Percentiles rank a stretch among this genome's conserved stretches.
Evolutionary conservation across 2,113 vertebrate species (phyloP).

Genomic region (Heterotilapia buettikoferi): DNA sequence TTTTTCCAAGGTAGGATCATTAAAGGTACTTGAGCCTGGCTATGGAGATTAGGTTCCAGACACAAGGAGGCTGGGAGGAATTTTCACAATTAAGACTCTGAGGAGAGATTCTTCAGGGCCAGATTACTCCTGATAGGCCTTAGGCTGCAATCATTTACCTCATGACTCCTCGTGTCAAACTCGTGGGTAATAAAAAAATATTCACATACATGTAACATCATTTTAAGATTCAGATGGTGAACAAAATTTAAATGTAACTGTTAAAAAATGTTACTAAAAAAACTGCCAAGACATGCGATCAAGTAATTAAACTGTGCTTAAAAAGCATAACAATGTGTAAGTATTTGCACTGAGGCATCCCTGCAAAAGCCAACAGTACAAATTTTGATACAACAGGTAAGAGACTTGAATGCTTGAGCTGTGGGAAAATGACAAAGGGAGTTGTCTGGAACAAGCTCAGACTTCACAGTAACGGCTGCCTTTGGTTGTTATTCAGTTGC

Average conservation of each 20-base stretch:
- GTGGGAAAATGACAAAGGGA: constrained; percentile 41
- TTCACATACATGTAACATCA: background rate
- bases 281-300: background rate
- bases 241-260: background rate
- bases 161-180: background rate
- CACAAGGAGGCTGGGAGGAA: constrained; percentile 63
- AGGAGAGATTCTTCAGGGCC: constrained; percentile 65
- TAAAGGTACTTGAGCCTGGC: constrained; percentile 50
- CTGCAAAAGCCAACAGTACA: background rate
- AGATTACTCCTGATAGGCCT: constrained; percentile 11
- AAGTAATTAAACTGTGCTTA: background rate
- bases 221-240: background rate
- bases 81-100: constrained; percentile 69
- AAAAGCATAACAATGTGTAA: rapidly evolving
- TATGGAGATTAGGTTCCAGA: constrained; percentile 67
- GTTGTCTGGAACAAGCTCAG: constrained; percentile 12
- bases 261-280: background rate
- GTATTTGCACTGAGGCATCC: background rate
- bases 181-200: background rate
- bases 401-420: background rate
- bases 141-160: background rate
- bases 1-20: constrained; percentile 65
- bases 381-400: background rate
- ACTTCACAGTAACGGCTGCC: constrained; percentile 8
- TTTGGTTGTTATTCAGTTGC: background rate